Evolutionary conservation across 2,888 invertebrate species (phyloP).

Genomic region (Cryptosula pallasiana): DNA sequence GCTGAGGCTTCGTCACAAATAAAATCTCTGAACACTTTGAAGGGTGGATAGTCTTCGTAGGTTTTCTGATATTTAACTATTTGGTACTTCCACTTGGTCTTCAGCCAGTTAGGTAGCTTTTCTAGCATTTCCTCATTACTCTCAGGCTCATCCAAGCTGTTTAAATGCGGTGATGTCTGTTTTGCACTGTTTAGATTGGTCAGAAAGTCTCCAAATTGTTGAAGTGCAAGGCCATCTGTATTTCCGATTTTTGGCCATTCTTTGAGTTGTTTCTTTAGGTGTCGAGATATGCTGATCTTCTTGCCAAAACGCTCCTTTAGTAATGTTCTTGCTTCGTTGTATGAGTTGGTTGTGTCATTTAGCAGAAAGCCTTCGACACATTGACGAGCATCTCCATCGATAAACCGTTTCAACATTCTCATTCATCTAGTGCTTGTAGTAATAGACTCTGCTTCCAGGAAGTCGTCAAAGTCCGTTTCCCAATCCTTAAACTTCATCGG

Average conservation of each 20-base stretch:
- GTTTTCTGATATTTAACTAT: constrained; percentile 1
- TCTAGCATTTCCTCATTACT: too few relatives aligned
- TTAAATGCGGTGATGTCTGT: neutral
- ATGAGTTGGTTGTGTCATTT: neutral
- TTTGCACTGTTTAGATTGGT: constrained; percentile 7
- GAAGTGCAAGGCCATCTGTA: neutral
- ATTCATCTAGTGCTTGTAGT: constrained; percentile 16
- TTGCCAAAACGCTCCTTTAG: neutral
- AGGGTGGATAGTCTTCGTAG: neutral
- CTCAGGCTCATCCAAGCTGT: constrained; percentile 10
- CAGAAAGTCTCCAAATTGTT: constrained; percentile 5
- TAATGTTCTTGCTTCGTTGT: neutral
- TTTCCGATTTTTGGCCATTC: constrained; percentile 6
- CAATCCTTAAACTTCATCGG: constrained; percentile 11
- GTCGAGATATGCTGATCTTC: neutral
- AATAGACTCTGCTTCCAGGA: too few relatives aligned
- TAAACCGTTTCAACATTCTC: constrained; percentile 9
- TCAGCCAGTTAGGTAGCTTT: too few relatives aligned
- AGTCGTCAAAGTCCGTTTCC: neutral
- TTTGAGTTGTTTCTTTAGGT: neutral
- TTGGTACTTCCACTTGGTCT: constrained; percentile 12
- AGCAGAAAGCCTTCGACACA: neutral
- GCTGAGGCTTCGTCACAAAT: neutral
- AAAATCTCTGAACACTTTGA: neutral
- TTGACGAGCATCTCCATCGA: neutral